These are phyloP conservation scores for Cecropterus lyciades DNA, from an alignment of 1,140 invertebrate species.

Conservation along the genomic window DNA sequence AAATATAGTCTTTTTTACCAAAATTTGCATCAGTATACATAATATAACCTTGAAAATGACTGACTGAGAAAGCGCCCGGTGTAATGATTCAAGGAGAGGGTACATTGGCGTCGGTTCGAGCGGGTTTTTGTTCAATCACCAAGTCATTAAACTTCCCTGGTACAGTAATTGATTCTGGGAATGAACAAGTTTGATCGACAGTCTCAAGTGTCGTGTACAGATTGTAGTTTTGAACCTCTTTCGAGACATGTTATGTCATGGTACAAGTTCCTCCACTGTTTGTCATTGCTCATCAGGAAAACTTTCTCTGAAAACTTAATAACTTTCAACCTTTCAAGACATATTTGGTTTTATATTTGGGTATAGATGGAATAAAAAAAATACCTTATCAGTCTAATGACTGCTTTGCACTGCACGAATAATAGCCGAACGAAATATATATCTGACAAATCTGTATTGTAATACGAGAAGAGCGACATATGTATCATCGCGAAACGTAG, in stretches of 20 bases:
- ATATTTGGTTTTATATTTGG: no score
- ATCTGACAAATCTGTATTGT: no score
- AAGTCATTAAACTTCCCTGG: slow-evolving; percentile 43
- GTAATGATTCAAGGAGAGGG: slow-evolving; percentile 4
- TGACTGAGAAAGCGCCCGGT: slow-evolving; percentile 10
- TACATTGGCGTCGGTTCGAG: slow-evolving; percentile 27
- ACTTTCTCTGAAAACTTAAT: neutral
- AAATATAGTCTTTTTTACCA: neutral
- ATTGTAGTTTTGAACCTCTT: neutral
- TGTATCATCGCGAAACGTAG: no score
- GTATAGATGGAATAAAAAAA: no score
- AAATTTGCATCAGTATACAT: neutral
- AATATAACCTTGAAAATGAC: neutral
- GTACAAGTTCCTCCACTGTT: neutral
- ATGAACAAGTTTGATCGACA: slow-evolving; percentile 19
- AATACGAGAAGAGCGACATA: no score
- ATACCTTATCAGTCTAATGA: no score
- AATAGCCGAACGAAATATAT: no score
- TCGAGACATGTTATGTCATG: neutral
- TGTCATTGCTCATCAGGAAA: neutral
- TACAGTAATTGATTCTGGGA: slow-evolving; percentile 46
- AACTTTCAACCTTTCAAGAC: neutral
- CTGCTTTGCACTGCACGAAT: no score
- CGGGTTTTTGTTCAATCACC: slow-evolving; percentile 42
- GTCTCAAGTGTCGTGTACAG: slow-evolving; percentile 1